Evolutionary conservation across 2,797 vertebrate species (phyloP).

Genomic region (Odontamblyopus rebecca): DNA sequence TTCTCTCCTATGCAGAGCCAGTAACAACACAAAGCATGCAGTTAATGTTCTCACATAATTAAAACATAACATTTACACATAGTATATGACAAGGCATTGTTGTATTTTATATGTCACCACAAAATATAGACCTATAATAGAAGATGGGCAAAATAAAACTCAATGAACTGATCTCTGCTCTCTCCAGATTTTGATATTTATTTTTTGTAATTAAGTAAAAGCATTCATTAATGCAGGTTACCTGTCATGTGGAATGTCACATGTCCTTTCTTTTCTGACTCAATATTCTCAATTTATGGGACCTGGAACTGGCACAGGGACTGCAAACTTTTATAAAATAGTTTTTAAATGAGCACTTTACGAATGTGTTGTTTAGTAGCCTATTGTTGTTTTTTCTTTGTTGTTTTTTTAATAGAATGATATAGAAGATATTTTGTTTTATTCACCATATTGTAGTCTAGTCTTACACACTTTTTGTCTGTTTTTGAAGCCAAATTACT

Average conservation of each 20-base stretch:
- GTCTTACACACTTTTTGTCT: neutral
- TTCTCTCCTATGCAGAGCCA: neutral
- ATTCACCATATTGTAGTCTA: neutral
- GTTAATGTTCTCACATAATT: neutral
- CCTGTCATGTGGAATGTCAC: neutral
- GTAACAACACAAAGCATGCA: neutral
- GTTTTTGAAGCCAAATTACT: constrained; percentile 19
- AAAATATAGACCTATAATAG: neutral
- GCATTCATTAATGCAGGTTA: neutral
- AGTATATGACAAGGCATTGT: neutral
- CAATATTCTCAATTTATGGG: neutral
- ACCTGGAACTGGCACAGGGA: neutral
- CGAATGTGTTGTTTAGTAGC: too few relatives aligned
- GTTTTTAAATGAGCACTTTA: too few relatives aligned
- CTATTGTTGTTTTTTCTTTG: too few relatives aligned
- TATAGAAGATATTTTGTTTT: neutral
- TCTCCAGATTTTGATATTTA: too few relatives aligned
- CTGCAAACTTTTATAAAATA: neutral
- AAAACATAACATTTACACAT: neutral
- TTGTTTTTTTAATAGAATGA: neutral
- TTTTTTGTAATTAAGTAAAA: neutral
- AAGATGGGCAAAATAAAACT: neutral
- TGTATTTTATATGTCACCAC: neutral
- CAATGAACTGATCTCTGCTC: too few relatives aligned
- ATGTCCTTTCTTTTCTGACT: too few relatives aligned